These are phyloP conservation scores for Micronycteris hirsuta DNA, from an alignment of 2,113 vertebrate genomes.

Conservation along the genomic window DNA sequence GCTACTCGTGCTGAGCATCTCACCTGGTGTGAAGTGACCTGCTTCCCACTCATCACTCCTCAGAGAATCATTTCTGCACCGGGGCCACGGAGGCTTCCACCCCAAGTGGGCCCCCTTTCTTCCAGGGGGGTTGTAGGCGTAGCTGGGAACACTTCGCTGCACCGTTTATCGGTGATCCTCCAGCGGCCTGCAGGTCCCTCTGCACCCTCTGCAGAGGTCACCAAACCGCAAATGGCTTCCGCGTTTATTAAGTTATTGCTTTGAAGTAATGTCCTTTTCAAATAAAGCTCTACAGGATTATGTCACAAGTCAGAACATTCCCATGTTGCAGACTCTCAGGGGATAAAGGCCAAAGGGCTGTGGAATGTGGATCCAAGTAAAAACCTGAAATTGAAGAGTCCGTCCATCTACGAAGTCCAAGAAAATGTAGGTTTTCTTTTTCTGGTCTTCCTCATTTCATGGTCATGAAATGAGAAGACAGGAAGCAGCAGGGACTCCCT, in stretches of 20 bases:
- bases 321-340: too few species aligned
- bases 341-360: background rate
- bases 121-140: background rate
- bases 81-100: background rate
- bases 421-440: background rate
- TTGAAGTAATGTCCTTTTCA: background rate
- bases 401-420: background rate
- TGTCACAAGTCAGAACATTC: accelerated
- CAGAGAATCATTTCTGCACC: background rate
- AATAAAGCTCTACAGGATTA: accelerated
- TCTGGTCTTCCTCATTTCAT: background rate
- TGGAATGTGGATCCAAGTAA: accelerated
- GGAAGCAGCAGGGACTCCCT: background rate
- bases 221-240: background rate
- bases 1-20: background rate
- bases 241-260: background rate
- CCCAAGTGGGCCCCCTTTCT: too few species aligned
- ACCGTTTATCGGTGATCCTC: accelerated
- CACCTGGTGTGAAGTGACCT: background rate
- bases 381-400: too few species aligned
- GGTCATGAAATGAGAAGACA: too few species aligned
- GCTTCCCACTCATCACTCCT: background rate
- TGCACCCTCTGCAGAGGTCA: background rate
- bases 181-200: accelerated
- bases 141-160: accelerated